A percentile compares a stretch with the other conserved stretches of the same genome.
Evolutionary conservation across 2,797 vertebrate genomes (phyloP).

Genomic region (Spea hammondii): DNA sequence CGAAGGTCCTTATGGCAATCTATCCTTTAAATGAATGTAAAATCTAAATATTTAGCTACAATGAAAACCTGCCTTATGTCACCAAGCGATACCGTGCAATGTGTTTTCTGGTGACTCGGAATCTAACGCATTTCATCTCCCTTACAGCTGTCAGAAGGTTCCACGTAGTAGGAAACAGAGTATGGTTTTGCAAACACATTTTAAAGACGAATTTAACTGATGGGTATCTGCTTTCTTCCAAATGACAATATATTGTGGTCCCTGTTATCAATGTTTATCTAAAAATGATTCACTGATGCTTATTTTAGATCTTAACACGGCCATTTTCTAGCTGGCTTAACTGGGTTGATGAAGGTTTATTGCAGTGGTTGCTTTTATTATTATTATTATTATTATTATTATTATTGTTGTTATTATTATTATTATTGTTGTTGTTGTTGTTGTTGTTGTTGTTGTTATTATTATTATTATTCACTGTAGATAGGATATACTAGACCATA

Average conservation of each 20-base stretch:
- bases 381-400: too few relatives aligned
- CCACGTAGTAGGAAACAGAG: constrained; percentile 11
- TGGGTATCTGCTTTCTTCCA: constrained; percentile 7
- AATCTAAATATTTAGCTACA: constrained; percentile 48
- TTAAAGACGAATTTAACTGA: constrained; percentile 11
- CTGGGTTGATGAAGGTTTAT: too few relatives aligned
- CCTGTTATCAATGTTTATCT: background rate
- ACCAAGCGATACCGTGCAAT: constrained; percentile 7
- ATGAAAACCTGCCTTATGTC: constrained; percentile 48
- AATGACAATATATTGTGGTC: constrained; percentile 10
- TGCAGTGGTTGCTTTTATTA: too few relatives aligned
- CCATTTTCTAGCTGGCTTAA: too few relatives aligned
- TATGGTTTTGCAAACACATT: constrained; percentile 25
- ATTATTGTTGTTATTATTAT: too few relatives aligned
- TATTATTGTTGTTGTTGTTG: too few relatives aligned
- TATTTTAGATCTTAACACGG: too few relatives aligned
- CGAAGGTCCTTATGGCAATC: constrained; percentile 25
- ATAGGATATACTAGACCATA: too few relatives aligned
- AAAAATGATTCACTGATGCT: too few relatives aligned
- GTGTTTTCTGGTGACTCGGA: constrained; percentile 8
- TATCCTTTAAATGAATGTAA: constrained; percentile 39
- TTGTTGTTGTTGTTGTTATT: too few relatives aligned
- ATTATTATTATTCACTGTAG: too few relatives aligned
- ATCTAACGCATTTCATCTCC: constrained; percentile 6
- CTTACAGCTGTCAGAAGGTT: constrained; percentile 32